A percentile compares a stretch with the other conserved stretches of the same genome.
Conservation (phyloP, 1,140 invertebrate species). For the Drosophila santomea region DNA sequence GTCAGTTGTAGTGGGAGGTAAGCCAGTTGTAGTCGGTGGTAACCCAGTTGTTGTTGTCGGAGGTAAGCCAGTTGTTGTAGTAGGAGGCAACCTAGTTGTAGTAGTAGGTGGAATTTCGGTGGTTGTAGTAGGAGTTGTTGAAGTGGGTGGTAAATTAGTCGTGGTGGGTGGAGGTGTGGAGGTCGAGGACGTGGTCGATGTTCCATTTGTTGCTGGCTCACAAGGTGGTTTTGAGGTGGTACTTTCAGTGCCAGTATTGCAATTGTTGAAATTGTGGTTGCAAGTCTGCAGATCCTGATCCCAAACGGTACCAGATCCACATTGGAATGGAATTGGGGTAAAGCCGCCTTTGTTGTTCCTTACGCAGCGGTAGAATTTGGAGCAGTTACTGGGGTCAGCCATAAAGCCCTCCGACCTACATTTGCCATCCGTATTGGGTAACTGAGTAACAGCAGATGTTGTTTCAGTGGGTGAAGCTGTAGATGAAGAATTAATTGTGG, state of each 20-base stretch:
- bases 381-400: conserved; percentile 86
- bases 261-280: conserved; percentile 86
- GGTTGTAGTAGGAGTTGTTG: conserved; percentile 4
- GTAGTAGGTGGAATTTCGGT: conserved; percentile 3
- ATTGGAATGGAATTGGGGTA: conserved; percentile 87
- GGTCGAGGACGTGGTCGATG: conserved; percentile 9
- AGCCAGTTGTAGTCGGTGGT: conserved; percentile 8
- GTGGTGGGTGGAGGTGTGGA: conserved; percentile 10
- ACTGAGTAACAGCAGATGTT: conserved; percentile 3
- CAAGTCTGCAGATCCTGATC: conserved; percentile 87
- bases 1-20: conserved; percentile 6
- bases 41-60: conserved; percentile 8
- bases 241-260: conserved; percentile 30
- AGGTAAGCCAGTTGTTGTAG: neutral
- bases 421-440: conserved; percentile 22
- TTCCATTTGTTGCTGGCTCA: conserved; percentile 39
- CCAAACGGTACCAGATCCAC: conserved; percentile 88
- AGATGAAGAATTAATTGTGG: neutral
- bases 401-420: conserved; percentile 66
- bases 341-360: conserved; percentile 86
- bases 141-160: conserved; percentile 1
- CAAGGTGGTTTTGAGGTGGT: conserved; percentile 59
- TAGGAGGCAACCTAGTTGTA: neutral
- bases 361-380: conserved; percentile 90
- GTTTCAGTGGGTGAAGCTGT: conserved; percentile 23